A percentile compares a stretch with the other conserved stretches of the same genome.
Evolutionary conservation across 2,888 invertebrate species (phyloP).

Genomic region (Thera obeliscata): DNA sequence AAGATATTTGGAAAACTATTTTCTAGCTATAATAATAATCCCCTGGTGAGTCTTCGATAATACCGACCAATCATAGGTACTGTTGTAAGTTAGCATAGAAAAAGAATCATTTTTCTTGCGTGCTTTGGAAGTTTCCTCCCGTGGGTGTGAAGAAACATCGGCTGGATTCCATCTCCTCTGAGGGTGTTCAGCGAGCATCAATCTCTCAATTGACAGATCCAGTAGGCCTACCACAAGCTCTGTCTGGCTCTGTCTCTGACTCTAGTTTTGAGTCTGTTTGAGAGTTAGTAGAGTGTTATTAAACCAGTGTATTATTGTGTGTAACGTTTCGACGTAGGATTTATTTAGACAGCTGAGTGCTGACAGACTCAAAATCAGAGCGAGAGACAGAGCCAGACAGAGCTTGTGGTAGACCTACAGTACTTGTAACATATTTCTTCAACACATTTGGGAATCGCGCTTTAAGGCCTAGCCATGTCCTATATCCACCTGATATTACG

Average conservation of each 20-base stretch:
- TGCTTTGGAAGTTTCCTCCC: constrained; percentile 40
- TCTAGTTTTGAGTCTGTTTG: too few relatives aligned
- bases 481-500: too few relatives aligned
- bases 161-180: constrained; percentile 45
- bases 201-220: constrained; percentile 64
- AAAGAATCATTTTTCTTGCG: constrained; percentile 38
- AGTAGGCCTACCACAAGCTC: constrained; percentile 31
- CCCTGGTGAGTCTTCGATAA: constrained; percentile 14
- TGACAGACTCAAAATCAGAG: too few relatives aligned
- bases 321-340: too few relatives aligned
- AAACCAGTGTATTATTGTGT: too few relatives aligned
- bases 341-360: too few relatives aligned
- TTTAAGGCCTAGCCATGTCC: constrained; percentile 8
- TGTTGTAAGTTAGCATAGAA: constrained; percentile 35
- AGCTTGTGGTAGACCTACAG: too few relatives aligned
- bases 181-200: constrained; percentile 57
- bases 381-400: too few relatives aligned
- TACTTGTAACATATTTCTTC: constrained; percentile 60
- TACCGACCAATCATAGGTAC: constrained; percentile 29
- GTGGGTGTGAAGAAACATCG: constrained; percentile 35
- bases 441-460: constrained; percentile 43
- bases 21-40: constrained; percentile 10
- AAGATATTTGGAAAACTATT: too few relatives aligned
- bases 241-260: too few relatives aligned
- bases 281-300: too few relatives aligned